Conservation (phyloP, 2,888 invertebrate genomes). For the Pyrocoelia pectoralis region DNA sequence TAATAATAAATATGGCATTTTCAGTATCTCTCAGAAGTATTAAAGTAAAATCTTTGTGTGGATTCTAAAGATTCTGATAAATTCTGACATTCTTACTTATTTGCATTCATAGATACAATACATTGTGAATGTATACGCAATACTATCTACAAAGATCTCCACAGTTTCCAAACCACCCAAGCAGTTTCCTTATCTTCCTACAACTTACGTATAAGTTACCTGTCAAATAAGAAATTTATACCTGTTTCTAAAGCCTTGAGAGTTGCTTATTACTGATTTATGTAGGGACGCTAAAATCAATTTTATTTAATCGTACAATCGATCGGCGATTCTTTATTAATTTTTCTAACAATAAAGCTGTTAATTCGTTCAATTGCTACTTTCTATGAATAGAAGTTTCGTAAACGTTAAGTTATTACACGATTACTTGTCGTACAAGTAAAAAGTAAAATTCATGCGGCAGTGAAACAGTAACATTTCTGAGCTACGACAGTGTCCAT, state of each 20-base stretch:
- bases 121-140: conserved; percentile 36
- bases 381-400: too few species aligned
- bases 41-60: conserved; percentile 36
- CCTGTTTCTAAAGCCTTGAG: conserved; percentile 32
- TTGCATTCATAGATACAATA: conserved; percentile 38
- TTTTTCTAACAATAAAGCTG: too few species aligned
- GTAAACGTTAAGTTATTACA: too few species aligned
- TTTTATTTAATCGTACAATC: conserved; percentile 10
- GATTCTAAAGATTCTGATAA: conserved; percentile 39
- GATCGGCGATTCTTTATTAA: not conserved
- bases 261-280: conserved; percentile 32
- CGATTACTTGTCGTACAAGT: too few species aligned
- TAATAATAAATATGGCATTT: conserved; percentile 28
- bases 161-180: conserved; percentile 42
- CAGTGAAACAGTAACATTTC: too few species aligned
- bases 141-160: conserved; percentile 38
- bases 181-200: conserved; percentile 43
- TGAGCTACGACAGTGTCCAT: too few species aligned
- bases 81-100: conserved; percentile 42
- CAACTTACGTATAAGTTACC: conserved; percentile 43
- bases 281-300: conserved; percentile 20
- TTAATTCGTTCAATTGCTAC: too few species aligned
- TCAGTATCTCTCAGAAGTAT: conserved; percentile 26
- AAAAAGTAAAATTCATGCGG: too few species aligned
- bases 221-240: conserved; percentile 44